Evolutionary conservation across 2,113 vertebrate genomes (phyloP).

Genomic region (Porphyrio hochstetteri): DNA sequence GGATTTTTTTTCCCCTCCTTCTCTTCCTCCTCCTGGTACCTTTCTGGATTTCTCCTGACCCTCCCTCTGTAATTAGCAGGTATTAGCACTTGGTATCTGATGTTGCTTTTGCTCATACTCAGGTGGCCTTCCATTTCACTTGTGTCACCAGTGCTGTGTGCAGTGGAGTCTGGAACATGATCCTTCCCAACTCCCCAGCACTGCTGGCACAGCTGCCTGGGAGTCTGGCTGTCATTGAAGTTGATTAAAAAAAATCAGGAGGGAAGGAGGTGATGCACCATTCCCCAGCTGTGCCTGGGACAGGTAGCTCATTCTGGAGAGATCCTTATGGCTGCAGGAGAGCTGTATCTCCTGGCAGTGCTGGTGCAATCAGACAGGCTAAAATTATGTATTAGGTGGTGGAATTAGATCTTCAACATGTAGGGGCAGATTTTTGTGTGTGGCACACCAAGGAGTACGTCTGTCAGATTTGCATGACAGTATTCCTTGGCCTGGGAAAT

Average conservation of each 20-base stretch:
- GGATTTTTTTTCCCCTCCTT: too few species aligned
- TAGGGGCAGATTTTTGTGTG: neutral
- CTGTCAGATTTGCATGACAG: constrained; percentile 40
- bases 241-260: neutral
- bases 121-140: neutral
- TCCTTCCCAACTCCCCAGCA: neutral
- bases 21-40: neutral
- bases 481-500: constrained; percentile 59
- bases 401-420: constrained; percentile 17
- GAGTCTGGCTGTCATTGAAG: neutral
- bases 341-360: neutral
- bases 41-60: neutral
- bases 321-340: neutral
- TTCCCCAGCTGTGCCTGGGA: neutral
- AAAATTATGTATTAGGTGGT: neutral
- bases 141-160: neutral
- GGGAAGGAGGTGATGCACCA: neutral
- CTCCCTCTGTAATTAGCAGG: neutral
- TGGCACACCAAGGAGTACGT: neutral
- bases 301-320: neutral
- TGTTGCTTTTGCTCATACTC: neutral
- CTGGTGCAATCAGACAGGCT: neutral
- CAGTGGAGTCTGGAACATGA: neutral
- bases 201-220: neutral
- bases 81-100: neutral